A percentile compares a stretch with the other conserved stretches of the same genome.
phyloP scores from a whole-genome alignment of 1,140 invertebrate genomes.

The Drosophila albomicans region DNA sequence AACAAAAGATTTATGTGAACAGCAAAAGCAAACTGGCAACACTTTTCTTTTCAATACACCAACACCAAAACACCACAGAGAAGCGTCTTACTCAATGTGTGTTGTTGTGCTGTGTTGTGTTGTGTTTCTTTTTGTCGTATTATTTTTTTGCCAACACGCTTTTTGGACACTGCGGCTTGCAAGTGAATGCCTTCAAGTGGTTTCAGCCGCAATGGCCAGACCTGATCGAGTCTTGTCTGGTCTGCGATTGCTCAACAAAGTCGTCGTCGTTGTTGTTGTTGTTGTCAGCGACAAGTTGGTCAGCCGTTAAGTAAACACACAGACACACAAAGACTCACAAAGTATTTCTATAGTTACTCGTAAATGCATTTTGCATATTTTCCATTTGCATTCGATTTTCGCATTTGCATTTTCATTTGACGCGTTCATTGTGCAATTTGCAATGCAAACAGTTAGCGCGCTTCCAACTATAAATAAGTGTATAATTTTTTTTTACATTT shows the following conservation, averaged over 20 bases:
- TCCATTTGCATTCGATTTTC: slow-evolving; percentile 18
- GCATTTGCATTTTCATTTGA: slow-evolving; percentile 52
- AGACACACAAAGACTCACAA: background rate
- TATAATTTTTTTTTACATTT: background rate
- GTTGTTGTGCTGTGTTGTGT: slow-evolving; percentile 11
- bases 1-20: slow-evolving; percentile 29
- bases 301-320: slow-evolving; percentile 36
- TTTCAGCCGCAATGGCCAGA: slow-evolving; percentile 22
- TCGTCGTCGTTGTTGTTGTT: background rate
- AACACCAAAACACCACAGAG: slow-evolving; percentile 23
- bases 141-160: slow-evolving; percentile 56
- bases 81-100: slow-evolving; percentile 47
- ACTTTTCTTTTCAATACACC: slow-evolving; percentile 71
- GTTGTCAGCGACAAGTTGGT: slow-evolving; percentile 46
- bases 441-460: slow-evolving; percentile 43
- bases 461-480: slow-evolving; percentile 15
- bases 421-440: slow-evolving; percentile 63
- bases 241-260: slow-evolving; percentile 51
- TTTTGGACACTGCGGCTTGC: slow-evolving; percentile 52
- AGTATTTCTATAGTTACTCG: slow-evolving; percentile 38
- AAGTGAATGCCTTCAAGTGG: slow-evolving; percentile 51
- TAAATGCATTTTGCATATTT: slow-evolving; percentile 27
- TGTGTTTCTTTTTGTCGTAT: slow-evolving; percentile 18
- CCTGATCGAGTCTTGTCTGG: slow-evolving; percentile 15
- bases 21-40: slow-evolving; percentile 51